Base-by-base conservation (phyloP, 2,113 vertebrate genomes). In the Psittacula cyanocephala region DNA sequence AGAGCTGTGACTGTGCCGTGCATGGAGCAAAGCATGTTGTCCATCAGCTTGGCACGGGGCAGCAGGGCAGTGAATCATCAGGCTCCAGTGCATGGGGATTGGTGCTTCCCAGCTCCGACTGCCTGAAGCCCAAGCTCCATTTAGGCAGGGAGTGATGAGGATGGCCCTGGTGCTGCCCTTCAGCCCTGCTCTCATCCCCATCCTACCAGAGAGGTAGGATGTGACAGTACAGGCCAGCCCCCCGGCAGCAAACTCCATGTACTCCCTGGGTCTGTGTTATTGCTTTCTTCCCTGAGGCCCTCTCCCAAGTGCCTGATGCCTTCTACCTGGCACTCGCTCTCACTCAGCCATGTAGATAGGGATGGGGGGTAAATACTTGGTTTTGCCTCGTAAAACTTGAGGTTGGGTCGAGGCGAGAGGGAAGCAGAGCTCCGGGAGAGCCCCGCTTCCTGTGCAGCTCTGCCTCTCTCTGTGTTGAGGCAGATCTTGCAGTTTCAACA, bases 281-380 rank as follows among this genome's bases (percentile, higher is more conserved):
- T 19, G 23, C 63, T 28, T 28, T 59, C 82, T 70, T 31, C 50
- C 6, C 14, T 9, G 1, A 3, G 19, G 68, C n/a, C 53, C 60
- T 74, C 59, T 69, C 33, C 39, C 67, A n/a, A 22, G 20, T 9
- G 49, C 72, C 63, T 15, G 41, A 18, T 15, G 15, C 25, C 52
- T 77, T 47, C 49, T 35, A 68, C n/a, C 53, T 4, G 2, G 22
- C 69, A 2, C 35, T 7, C 0, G 3, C 39, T 17, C 35, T 8
- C 2, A 0, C 69, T 53, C 57, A 15, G 49, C 53, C 15, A 0
- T 2, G 39, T 7, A 5, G 24, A 2, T 3, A 1, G 15, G 23
- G 43, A 10, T 10, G 18, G 8, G 3, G 10, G 14, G 12, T 13
- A 9, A 23, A 17, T 10, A 0, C 3, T 65, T 57, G 60, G 6